Evolutionary conservation across 2,888 invertebrate genomes (phyloP), one percentile per base, ranked within the genome.

Genomic region (Eurois occulta): DNA sequence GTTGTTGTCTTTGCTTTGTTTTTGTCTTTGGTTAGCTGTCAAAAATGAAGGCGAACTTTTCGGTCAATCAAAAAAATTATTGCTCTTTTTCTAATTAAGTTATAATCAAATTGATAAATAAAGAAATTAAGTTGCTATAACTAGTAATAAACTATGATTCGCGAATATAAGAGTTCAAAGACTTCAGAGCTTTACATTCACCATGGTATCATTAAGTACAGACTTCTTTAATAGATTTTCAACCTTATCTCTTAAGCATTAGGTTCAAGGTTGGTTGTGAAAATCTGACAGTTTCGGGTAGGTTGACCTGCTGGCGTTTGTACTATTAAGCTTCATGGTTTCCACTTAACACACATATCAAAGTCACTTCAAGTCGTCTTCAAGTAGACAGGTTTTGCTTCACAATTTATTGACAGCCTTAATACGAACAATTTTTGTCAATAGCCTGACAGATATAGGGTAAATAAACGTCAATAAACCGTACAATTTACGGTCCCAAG

Each of bases 391-490:
- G 8, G 4, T 74, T 52, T 38, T 52, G 28, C 52, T 28, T 66
- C n/a, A 67, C 58, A 77, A 72, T 72, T 74, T 68, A 60, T 74
- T 75, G 74, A 78, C 72, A 72, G 65, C 38, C n/a, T 18, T 35
- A 66, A 32, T 43, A 72, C 46, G 38, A 58, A n/a, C 18, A 48
- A 46, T 43, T 86, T 83, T 78, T 72, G 65, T 71, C 60, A 78
- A 78, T 32, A 67, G 52, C 21, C 46, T 79, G 80, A 83, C 80
- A 78, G 78, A 73, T 81, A 67, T 74, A 83, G 77, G 77, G 66
- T 77, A 80, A 77, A 70, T 88, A 84, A 80, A 77, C 68, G 67
- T 79, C 81, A 16, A 77, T 83, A 81, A 78, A 76, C 80, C 67
- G 55, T 76, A 76, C 52, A 77, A 41, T 83, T 81, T 78, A 84